Conservation (phyloP, 2,888 invertebrate species). For the Blera fallax region DNA sequence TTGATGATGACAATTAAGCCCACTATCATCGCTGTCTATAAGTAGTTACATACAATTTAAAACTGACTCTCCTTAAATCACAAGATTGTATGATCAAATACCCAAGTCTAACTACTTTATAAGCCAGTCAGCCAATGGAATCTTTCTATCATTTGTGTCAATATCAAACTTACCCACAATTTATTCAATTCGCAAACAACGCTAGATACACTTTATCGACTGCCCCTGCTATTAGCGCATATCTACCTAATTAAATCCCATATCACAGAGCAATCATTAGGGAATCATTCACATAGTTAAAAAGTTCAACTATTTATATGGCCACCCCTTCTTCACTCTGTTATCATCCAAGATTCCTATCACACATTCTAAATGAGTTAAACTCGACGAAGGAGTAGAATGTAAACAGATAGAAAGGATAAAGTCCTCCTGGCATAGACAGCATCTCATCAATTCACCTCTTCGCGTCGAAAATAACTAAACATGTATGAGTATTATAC, state of each 20-base stretch:
- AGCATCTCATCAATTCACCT: constrained; percentile 59
- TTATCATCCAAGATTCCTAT: constrained; percentile 52
- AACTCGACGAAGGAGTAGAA: constrained; percentile 26
- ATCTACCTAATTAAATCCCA: constrained; percentile 45
- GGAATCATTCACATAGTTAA: constrained; percentile 60
- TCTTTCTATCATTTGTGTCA: constrained; percentile 38
- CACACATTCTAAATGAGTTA: constrained; percentile 65
- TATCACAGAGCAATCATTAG: constrained; percentile 50
- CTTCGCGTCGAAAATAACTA: background rate
- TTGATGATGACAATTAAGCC: no score
- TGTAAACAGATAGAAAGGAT: constrained; percentile 43
- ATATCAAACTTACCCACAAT: constrained; percentile 36
- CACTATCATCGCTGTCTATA: no score
- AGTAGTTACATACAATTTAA: no score
- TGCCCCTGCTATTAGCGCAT: constrained; percentile 6
- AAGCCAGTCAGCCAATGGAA: constrained; percentile 18
- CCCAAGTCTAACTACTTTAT: background rate
- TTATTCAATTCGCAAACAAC: constrained; percentile 41
- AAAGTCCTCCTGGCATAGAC: constrained; percentile 50
- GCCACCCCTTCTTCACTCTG: background rate
- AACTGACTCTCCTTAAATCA: no score
- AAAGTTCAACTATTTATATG: background rate
- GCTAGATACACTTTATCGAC: constrained; percentile 13
- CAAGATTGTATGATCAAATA: no score
- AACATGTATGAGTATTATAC: background rate